These are phyloP conservation scores for Synergus itoensis DNA, from an alignment of 2,888 invertebrate species.

Conservation along the genomic window DNA sequence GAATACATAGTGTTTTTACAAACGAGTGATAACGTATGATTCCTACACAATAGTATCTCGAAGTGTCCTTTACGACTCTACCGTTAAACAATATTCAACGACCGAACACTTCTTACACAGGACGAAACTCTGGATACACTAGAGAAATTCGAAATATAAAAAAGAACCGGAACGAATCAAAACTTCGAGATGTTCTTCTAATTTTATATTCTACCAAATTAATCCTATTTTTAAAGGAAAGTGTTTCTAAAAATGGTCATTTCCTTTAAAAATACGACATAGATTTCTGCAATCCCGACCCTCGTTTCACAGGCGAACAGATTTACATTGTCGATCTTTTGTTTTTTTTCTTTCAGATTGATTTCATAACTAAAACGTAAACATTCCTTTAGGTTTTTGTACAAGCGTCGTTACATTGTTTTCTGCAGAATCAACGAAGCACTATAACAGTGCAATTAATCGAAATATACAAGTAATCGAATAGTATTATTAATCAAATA, in stretches of 20 bases:
- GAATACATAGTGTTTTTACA: constrained; percentile 9
- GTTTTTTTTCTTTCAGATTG: constrained; percentile 31
- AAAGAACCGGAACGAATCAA: constrained; percentile 20
- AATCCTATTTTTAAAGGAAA: constrained; percentile 29
- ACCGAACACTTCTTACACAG: constrained; percentile 17
- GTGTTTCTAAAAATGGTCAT: constrained; percentile 3
- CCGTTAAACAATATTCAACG: constrained; percentile 31
- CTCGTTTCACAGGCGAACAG: constrained; percentile 30
- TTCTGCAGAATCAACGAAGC: constrained; percentile 22
- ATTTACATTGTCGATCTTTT: constrained; percentile 42
- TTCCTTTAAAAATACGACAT: constrained; percentile 24
- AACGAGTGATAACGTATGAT: constrained; percentile 24
- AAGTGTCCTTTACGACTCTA: not conserved
- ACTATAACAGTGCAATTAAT: constrained; percentile 17
- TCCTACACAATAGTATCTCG: constrained; percentile 18
- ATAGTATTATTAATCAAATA: constrained; percentile 26
- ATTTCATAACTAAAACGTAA: constrained; percentile 30
- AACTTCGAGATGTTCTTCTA: not conserved
- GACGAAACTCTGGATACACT: constrained; percentile 21
- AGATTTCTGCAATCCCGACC: constrained; percentile 22
- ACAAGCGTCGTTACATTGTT: constrained; percentile 32
- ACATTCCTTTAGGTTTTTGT: constrained; percentile 13
- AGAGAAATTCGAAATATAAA: constrained; percentile 23
- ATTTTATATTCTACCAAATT: constrained; percentile 25
- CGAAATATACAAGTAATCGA: not conserved